Percentiles rank a stretch among this genome's conserved stretches.
These are phyloP conservation scores for Troilus luridus DNA, from an alignment of 2,888 invertebrate species.

Conservation along the genomic window DNA sequence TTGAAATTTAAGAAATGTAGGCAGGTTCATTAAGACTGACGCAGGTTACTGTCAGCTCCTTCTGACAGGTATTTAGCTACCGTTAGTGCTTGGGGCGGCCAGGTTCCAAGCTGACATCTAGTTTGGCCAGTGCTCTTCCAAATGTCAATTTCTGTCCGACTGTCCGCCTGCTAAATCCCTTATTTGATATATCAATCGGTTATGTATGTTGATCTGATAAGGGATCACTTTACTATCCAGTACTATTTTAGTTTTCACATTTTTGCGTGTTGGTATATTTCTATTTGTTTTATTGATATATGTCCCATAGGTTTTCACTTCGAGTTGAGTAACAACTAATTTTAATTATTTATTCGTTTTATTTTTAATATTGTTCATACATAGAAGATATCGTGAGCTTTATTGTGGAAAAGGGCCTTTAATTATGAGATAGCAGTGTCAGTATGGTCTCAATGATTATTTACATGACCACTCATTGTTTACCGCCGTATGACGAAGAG, in stretches of 20 bases:
- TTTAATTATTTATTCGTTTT: too few species aligned
- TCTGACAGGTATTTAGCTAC: conserved; percentile 26
- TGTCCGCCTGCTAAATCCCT: conserved; percentile 12
- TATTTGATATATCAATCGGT: conserved; percentile 7
- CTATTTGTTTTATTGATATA: too few species aligned
- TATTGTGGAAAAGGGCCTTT: too few species aligned
- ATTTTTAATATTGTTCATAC: too few species aligned
- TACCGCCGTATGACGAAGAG: too few species aligned
- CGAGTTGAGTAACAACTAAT: too few species aligned
- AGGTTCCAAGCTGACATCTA: neutral
- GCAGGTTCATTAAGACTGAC: conserved; percentile 27
- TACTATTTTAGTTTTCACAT: neutral
- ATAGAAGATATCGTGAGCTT: too few species aligned
- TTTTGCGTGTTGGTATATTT: neutral
- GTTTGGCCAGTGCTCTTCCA: neutral
- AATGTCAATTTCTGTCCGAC: conserved; percentile 27
- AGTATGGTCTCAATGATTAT: too few species aligned
- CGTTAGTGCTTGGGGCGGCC: neutral
- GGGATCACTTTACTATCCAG: neutral
- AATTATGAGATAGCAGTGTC: too few species aligned
- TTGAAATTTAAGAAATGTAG: conserved; percentile 6
- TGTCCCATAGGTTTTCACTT: too few species aligned
- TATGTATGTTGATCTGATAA: conserved; percentile 15
- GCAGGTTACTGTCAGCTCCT: neutral
- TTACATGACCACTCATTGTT: too few species aligned